phyloP scores from a whole-genome alignment of 2,113 vertebrate species.

The Osmerus mordax region DNA sequence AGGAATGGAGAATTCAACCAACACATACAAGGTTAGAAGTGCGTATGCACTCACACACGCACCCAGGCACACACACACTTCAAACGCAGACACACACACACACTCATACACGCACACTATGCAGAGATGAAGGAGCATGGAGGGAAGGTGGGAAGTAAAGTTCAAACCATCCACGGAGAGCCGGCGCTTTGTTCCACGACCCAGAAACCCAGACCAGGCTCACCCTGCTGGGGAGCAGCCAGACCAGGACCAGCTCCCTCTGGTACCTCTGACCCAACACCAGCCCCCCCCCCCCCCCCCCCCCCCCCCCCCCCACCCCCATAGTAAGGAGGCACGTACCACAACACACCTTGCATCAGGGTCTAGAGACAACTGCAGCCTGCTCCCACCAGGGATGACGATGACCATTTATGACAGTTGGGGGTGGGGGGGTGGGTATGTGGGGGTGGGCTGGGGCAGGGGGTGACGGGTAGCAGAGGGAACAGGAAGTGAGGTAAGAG shows the following conservation, averaged over 20 bases:
- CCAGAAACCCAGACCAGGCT: slow-evolving; percentile 65
- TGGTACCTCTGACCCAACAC: background rate
- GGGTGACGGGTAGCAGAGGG: slow-evolving; percentile 63
- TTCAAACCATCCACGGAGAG: slow-evolving; percentile 75
- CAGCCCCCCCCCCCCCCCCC: slow-evolving; percentile 37
- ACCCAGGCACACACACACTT: slow-evolving; percentile 9
- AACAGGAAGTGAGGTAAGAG: slow-evolving; percentile 87
- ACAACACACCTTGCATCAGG: slow-evolving; percentile 67
- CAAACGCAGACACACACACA: slow-evolving; percentile 17
- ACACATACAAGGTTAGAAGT: slow-evolving; percentile 1
- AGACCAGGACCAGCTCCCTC: background rate
- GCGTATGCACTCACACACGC: slow-evolving; percentile 3
- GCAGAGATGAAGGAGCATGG: slow-evolving; percentile 44
- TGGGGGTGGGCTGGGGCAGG: slow-evolving; percentile 41
- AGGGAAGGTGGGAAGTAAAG: slow-evolving; percentile 55
- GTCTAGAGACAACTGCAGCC: slow-evolving; percentile 67
- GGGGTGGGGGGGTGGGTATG: slow-evolving; percentile 18
- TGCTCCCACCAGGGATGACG: slow-evolving; percentile 53
- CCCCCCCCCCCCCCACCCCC: slow-evolving; percentile 33
- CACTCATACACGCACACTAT: slow-evolving; percentile 20
- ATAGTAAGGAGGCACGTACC: background rate
- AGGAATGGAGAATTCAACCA: background rate
- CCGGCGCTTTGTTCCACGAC: background rate
- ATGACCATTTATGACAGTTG: slow-evolving; percentile 18
- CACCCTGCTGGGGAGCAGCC: slow-evolving; percentile 37